Evolutionary conservation across 2,797 vertebrate species (phyloP), one percentile per base, ranked within the genome.

Genomic region (Tangara arthus): DNA sequence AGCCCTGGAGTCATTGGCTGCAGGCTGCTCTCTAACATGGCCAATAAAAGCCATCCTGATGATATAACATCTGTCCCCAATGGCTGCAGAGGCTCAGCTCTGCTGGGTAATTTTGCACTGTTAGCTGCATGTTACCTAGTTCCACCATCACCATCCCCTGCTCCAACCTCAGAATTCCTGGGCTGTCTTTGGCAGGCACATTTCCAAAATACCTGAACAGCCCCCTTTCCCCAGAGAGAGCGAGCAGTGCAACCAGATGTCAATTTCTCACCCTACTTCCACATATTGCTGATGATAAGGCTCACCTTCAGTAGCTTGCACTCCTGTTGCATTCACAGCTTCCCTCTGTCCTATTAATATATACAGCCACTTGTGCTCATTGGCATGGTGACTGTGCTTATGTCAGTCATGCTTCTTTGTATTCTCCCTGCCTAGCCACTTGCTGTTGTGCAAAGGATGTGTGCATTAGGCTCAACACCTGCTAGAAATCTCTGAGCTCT

Each of bases 301-400:
- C 87, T 90, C 80, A 86, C 53, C 84, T 68, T 69, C 11, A 2
- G 87, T 8, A 71, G 83, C 75, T 22, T 37, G 87, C 4, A 8
- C 64, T 94, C 68, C 75, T 82, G 53, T 65, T 86, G 91, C 68
- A 88, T 78, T 87, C 84, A n/a, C 75, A 22, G 92, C 89, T 92
- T 95, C 91, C 76, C 72, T 81, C 82, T 71, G 72, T 84, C 93
- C 88, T 95, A 85, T 92, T 94, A 95, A 96, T 95, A 95, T 34
- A 95, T 90, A 77, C 94, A 95, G 89, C 88, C 93, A 93, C 95
- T 96, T 92, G 89, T 90, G 93, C 94, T 97, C 93, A 95, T 96
- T 95, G 96, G 95, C 96, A 97, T 96, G 95, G 96, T 95, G 95
- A 96, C 93, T 96, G 95, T 92, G 95, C 93, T 95, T 95, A 95